Percentiles rank a stretch among this genome's conserved stretches.
Evolutionary conservation across 2,888 invertebrate species (phyloP).

Genomic region (Acronicta psi): DNA sequence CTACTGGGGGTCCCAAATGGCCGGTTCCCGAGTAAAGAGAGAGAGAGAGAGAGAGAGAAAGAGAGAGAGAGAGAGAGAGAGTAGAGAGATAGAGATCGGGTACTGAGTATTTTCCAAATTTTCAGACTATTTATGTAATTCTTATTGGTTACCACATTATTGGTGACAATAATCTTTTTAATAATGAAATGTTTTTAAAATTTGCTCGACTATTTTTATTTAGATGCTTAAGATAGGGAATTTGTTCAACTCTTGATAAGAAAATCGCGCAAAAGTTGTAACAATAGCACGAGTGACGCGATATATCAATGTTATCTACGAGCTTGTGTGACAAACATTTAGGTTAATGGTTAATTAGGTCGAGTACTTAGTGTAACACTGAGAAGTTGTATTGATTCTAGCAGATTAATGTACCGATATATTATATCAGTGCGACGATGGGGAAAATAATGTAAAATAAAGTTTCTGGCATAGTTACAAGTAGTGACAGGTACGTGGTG

Average conservation of each 20-base stretch:
- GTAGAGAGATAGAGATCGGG: too few species aligned
- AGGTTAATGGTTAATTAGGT: constrained; percentile 82
- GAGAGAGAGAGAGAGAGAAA: too few species aligned
- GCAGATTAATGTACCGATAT: constrained; percentile 37
- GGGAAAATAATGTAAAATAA: constrained; percentile 46
- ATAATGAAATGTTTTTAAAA: constrained; percentile 15
- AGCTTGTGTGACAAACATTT: constrained; percentile 70
- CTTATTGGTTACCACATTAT: too few species aligned
- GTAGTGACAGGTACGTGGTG: constrained; percentile 56
- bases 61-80: too few species aligned
- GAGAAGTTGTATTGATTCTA: constrained; percentile 69
- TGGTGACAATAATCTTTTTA: constrained; percentile 9
- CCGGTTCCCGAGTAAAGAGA: too few species aligned
- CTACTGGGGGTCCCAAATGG: too few species aligned
- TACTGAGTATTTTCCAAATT: too few species aligned
- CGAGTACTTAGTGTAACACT: constrained; percentile 69
- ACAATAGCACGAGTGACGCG: constrained; percentile 67
- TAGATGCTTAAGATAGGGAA: constrained; percentile 46
- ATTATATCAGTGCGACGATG: constrained; percentile 21
- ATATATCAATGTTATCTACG: constrained; percentile 75
- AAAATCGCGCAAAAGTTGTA: constrained; percentile 67
- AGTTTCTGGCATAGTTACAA: constrained; percentile 57
- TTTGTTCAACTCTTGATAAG: constrained; percentile 59
- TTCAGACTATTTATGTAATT: too few species aligned
- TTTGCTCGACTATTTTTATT: constrained; percentile 36